Percentiles rank a stretch among this genome's conserved stretches.
These are phyloP conservation scores for Diloba caeruleocephala DNA, from an alignment of 2,888 invertebrate species.

Conservation along the genomic window DNA sequence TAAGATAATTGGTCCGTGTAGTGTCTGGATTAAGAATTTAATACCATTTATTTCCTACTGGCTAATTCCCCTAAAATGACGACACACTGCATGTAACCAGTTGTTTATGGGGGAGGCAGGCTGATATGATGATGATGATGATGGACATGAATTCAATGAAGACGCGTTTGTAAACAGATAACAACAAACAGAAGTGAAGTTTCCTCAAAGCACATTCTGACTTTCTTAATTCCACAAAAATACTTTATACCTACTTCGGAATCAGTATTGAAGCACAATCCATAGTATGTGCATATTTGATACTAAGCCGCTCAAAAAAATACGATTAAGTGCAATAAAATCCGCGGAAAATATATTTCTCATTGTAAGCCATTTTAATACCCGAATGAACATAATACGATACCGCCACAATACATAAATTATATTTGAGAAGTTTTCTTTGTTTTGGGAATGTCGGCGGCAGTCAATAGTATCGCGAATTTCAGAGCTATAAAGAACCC, in stretches of 20 bases:
- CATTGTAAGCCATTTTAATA: background rate
- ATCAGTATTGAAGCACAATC: background rate
- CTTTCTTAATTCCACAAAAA: background rate
- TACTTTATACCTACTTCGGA: background rate
- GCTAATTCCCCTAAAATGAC: too few relatives aligned
- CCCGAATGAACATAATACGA: background rate
- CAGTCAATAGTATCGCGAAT: background rate
- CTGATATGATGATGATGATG: too few relatives aligned
- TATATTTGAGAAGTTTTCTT: background rate
- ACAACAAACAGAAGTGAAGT: too few relatives aligned
- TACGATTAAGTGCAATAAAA: background rate
- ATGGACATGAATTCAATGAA: too few relatives aligned
- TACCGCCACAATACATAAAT: background rate
- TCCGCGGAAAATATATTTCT: too few relatives aligned
- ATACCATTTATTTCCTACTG: too few relatives aligned
- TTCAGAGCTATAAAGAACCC: constrained; percentile 1
- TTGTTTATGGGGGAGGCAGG: too few relatives aligned
- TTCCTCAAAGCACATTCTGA: too few relatives aligned
- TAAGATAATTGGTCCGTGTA: too few relatives aligned
- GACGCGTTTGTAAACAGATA: too few relatives aligned
- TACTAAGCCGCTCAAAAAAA: background rate
- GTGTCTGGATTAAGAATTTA: too few relatives aligned
- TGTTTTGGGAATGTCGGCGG: background rate
- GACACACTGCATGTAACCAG: too few relatives aligned
- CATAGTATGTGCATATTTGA: background rate